Base-by-base conservation (phyloP, 2,113 vertebrate species). In the Urocolius indicus region DNA sequence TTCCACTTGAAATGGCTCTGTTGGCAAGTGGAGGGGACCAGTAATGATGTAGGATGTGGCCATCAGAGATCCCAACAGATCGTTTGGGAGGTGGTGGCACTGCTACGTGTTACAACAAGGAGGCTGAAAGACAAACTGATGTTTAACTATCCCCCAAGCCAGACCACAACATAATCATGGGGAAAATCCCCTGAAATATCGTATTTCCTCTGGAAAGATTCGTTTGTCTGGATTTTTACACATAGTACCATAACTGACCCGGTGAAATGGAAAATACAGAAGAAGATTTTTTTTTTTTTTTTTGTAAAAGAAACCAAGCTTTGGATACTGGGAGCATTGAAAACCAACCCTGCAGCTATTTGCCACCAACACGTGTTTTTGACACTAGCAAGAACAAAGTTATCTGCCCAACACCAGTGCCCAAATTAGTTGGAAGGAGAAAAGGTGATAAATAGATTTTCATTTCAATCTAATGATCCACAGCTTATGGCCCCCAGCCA, bases 381-480 rank as follows among this genome's bases (percentile, higher is more conserved):
- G 41, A 92, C 58, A 93, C 17, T 19, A 61, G n/a, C 73, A 79
- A 62, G 69, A 91, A 82, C 29, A 52, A 67, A 69, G 62, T 93
- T 36, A 90, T 49, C 76, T 59, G 45, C 19, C 62, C 91, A 92
- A 61, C 2, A 10, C 34, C 38, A 49, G 46, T 49, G 48, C 79
- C 65, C 89, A 34, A 58, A 87, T 54, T 55, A 81, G 78, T 2
- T 38, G 59, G 84, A 63, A 84, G 71, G 43, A 84, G 38, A 93
- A 85, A 78, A 87, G 41, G 49, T 91, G 91, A 76, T 78, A 89
- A 92, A 84, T 15, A 92, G 74, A 85, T 77, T 89, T 95, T 89
- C 71, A 91, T 94, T 95, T 92, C 59, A 63, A 29, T 26, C 51
- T 94, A 90, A 93, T 88, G 89, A 89, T 65, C 87, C 82, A 68